These are phyloP conservation scores for Ganaspis brasiliensis DNA, from an alignment of 2,888 invertebrate genomes.

Conservation along the genomic window DNA sequence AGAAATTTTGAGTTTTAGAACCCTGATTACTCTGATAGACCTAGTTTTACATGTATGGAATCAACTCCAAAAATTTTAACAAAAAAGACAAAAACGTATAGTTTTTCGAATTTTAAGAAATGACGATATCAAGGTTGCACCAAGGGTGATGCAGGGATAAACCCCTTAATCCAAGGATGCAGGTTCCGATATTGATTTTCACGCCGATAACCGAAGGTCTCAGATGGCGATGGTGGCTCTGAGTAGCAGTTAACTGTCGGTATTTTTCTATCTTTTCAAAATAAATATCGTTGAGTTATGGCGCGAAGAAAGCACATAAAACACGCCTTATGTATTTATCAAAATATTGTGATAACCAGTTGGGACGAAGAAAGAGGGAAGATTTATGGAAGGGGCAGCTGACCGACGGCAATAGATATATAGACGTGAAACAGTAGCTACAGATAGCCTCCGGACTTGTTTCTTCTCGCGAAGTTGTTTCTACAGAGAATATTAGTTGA, in stretches of 20 bases:
- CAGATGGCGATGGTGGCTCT: conserved; percentile 61
- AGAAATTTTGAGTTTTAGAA: too few species aligned
- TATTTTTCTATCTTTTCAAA: conserved; percentile 76
- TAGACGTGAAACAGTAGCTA: conserved; percentile 50
- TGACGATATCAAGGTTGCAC: neutral
- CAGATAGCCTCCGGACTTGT: conserved; percentile 47
- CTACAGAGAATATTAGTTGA: conserved; percentile 37
- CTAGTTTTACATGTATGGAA: too few species aligned
- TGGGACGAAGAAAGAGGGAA: conserved; percentile 60
- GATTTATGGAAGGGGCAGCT: conserved; percentile 66
- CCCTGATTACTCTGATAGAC: too few species aligned
- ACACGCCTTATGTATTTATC: conserved; percentile 77
- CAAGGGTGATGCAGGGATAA: conserved; percentile 9
- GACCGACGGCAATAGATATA: conserved; percentile 64
- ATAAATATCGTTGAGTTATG: conserved; percentile 76
- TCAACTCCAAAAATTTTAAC: too few species aligned
- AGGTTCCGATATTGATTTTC: conserved; percentile 66
- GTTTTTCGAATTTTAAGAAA: too few species aligned
- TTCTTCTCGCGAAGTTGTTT: conserved; percentile 40
- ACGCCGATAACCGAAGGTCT: conserved; percentile 63
- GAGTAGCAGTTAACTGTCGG: conserved; percentile 60
- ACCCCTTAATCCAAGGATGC: conserved; percentile 46
- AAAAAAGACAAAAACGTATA: too few species aligned
- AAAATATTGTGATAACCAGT: conserved; percentile 78
- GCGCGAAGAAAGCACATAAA: conserved; percentile 71